Evolutionary conservation across 2,888 invertebrate species (phyloP), one percentile per base, ranked within the genome.

Genomic region (Lasioglossum morio): DNA sequence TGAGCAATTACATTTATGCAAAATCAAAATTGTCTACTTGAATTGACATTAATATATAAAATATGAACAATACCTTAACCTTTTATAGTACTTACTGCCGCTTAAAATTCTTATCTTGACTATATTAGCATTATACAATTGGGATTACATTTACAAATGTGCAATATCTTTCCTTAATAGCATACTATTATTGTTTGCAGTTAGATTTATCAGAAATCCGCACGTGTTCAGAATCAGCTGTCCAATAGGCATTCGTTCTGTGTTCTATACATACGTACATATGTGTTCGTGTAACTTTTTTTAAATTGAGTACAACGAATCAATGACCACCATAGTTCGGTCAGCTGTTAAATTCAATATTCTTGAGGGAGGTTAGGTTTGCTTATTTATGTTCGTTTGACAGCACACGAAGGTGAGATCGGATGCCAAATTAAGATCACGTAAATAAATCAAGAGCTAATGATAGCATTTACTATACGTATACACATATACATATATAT

Each of bases 381-480:
- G 57, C 37, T 60, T 70, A 81, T 79, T 60, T 70, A 81, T 79
- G 77, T 81, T 77, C 74, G 40, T 84, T 84, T 84, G 84, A 87
- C 84, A 79, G 76, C 76, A 76, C 77, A 84, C 60, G 75, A 87
- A 84, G 84, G 84, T 84, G 69, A 87, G 84, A 81, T 87, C 34
- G 73, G 57, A 82, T 82, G 57, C 63, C 74, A 86, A 82, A 81
- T 79, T 81, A 82, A 70, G 53, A 66, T 63, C 46, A 53, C 43
- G 27, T 74, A 86, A 86, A 82, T 86, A 86, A 70, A 79, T 37
- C 77, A 86, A 74, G 43, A 74, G 23, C 53, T 79, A 79, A 69
- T 77, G 63, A 66, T 85, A 85, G 40, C 77, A 72, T 70, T 10
- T 78, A 81, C 27, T 79, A 60, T 40, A 72, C 77, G 14, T 34